Conservation (phyloP, 1,140 invertebrate species). For the Oscheius sp. region DNA sequence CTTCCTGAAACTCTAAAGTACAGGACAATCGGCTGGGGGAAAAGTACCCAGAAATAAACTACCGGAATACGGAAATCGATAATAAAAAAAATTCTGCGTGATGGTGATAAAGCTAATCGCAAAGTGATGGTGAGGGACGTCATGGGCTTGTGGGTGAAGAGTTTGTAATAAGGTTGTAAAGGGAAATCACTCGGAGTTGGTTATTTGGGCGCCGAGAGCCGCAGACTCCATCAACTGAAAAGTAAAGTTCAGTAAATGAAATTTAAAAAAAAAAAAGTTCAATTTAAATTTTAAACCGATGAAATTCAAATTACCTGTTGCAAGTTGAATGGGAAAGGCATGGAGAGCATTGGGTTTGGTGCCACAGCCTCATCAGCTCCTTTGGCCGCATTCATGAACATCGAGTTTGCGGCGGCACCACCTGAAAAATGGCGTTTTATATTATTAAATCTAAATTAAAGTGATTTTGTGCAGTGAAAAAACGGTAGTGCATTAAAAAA, state of each 20-base stretch:
- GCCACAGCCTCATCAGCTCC: neutral
- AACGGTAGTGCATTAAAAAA: too few species aligned
- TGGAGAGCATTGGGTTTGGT: neutral
- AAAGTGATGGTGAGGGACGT: neutral
- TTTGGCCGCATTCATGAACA: slow-evolving; percentile 10
- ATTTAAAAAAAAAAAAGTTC: too few species aligned
- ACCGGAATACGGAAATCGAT: neutral
- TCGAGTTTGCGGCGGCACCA: neutral
- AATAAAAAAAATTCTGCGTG: neutral
- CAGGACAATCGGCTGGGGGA: neutral
- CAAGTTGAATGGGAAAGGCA: neutral
- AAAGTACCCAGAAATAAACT: neutral
- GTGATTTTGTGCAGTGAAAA: too few species aligned
- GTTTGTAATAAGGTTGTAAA: neutral
- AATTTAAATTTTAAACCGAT: too few species aligned
- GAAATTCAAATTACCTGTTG: slow-evolving; percentile 10
- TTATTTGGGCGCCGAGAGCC: neutral
- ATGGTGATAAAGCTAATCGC: neutral
- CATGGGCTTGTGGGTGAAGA: neutral
- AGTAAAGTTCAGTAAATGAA: neutral
- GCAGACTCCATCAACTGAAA: neutral
- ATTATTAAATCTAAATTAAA: too few species aligned
- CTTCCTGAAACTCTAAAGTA: neutral
- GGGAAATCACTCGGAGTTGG: neutral
- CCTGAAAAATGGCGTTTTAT: neutral